Evolutionary conservation across 2,888 invertebrate species (phyloP).

Genomic region (Caenorhabditis sinica): DNA sequence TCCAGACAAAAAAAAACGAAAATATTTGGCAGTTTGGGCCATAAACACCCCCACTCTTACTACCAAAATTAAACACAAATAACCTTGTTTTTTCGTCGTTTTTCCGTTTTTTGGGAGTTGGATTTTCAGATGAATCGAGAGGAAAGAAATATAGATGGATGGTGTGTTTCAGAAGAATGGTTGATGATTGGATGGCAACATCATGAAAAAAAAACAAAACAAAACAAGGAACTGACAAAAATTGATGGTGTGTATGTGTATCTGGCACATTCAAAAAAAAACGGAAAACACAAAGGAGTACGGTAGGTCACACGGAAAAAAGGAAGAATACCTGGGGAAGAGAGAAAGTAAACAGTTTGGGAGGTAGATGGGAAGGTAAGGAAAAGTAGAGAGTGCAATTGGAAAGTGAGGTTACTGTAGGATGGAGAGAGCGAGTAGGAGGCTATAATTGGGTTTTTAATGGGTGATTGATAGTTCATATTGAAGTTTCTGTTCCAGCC

Average conservation of each 20-base stretch:
- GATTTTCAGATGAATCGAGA: slow-evolving; percentile 17
- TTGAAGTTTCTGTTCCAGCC: not conserved
- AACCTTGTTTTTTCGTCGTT: slow-evolving; percentile 45
- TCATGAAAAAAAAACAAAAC: slow-evolving; percentile 28
- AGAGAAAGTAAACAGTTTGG: slow-evolving; percentile 36
- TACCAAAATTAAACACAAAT: slow-evolving; percentile 51
- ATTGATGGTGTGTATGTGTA: not conserved
- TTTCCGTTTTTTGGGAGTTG: slow-evolving; percentile 22
- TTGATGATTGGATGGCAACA: slow-evolving; percentile 18
- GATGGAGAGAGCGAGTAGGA: not conserved
- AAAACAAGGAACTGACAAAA: slow-evolving; percentile 39
- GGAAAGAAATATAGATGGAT: not conserved
- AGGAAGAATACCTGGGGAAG: too few relatives aligned
- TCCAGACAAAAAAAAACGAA: slow-evolving; percentile 9
- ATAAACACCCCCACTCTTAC: slow-evolving; percentile 33
- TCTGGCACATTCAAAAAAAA: slow-evolving; percentile 9
- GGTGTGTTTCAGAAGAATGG: slow-evolving; percentile 14
- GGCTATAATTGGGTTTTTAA: too few relatives aligned
- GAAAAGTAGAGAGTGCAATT: too few relatives aligned
- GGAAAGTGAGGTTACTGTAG: not conserved
- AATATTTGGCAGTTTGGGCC: slow-evolving; percentile 48
- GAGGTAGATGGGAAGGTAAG: slow-evolving; percentile 8
- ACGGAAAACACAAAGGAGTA: slow-evolving; percentile 23
- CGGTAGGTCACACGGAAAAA: slow-evolving; percentile 34
- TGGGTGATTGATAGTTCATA: not conserved